Evolutionary conservation across 2,113 vertebrate genomes (phyloP).

Genomic region (mouse (Mus musculus)): GRCm39 chr5:19905001-19905500

Average conservation of each 20-base stretch:
- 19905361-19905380: background rate
- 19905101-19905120: background rate
- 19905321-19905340: background rate
- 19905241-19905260: constrained; percentile 35
- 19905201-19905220: background rate
- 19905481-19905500: background rate
- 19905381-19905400: background rate
- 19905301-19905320: background rate
- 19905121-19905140: background rate
- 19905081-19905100: constrained; percentile 24
- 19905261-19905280: background rate
- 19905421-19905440: background rate
- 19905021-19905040: constrained; percentile 36
- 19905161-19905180: background rate
- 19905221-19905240: background rate
- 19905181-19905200: background rate
- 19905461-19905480: background rate
- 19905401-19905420: background rate
- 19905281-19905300: constrained; percentile 5
- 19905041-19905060: constrained; percentile 60
- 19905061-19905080: background rate
- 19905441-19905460: background rate
- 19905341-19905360: background rate
- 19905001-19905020: constrained; percentile 56
- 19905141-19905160: background rate